Percentiles rank a stretch among this genome's conserved stretches.
phyloP scores from a whole-genome alignment of 2,113 vertebrate species.

The Phoenicopterus ruber region DNA sequence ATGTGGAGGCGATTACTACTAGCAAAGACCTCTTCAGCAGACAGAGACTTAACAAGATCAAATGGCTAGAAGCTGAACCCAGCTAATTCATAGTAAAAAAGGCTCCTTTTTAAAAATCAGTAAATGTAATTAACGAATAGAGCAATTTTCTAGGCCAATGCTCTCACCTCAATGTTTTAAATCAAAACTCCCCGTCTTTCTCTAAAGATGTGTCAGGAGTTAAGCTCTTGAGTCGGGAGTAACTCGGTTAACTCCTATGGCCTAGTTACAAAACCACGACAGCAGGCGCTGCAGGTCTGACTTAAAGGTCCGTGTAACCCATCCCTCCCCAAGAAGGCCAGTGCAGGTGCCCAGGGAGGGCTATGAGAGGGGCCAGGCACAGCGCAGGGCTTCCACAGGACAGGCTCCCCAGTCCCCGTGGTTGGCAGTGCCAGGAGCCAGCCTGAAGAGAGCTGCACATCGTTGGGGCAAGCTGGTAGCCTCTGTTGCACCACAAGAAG shows the following conservation, averaged over 20 bases:
- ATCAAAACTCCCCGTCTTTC: background rate
- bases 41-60: background rate
- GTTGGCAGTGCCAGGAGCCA: background rate
- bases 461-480: background rate
- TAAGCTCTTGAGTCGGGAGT: background rate
- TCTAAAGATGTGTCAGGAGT: background rate
- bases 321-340: background rate
- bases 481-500: background rate
- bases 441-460: background rate
- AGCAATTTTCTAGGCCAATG: background rate
- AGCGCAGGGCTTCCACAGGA: background rate
- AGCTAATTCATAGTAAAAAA: background rate
- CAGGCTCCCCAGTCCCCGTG: accelerated
- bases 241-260: background rate
- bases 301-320: background rate
- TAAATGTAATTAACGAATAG: background rate
- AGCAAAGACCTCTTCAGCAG: background rate
- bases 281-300: background rate
- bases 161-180: background rate
- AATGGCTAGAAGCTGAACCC: background rate
- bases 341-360: background rate
- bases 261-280: background rate
- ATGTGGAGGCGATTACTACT: background rate
- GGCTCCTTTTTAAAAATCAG: background rate
- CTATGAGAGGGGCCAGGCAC: background rate